These are phyloP conservation scores for Drosophila mettleri DNA, from an alignment of 2,888 invertebrate genomes.

Conservation along the genomic window DNA sequence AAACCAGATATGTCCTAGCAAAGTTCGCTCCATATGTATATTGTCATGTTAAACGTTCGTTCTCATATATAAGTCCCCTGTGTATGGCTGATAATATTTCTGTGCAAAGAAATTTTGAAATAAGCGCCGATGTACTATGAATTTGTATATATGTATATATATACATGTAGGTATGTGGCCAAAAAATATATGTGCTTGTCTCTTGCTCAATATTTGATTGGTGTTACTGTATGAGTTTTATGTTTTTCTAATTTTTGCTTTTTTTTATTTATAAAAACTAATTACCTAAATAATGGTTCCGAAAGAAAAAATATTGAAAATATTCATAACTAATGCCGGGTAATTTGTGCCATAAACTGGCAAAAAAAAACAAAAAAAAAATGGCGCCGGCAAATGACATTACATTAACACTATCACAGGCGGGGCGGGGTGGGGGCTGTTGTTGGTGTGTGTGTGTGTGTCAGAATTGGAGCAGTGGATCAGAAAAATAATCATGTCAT, in stretches of 20 bases:
- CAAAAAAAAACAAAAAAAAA: too few species aligned
- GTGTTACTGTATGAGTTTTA: background rate
- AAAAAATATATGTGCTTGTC: background rate
- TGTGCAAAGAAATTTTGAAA: background rate
- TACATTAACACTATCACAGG: conserved; percentile 80
- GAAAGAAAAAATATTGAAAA: conserved; percentile 53
- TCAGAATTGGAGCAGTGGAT: background rate
- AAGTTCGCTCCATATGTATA: conserved; percentile 2
- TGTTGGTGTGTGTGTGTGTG: background rate
- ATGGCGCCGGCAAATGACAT: conserved; percentile 40
- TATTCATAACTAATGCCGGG: conserved; percentile 36
- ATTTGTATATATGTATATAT: background rate
- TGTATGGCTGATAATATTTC: background rate
- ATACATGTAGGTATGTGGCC: background rate
- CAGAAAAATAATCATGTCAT: background rate
- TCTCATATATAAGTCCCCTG: too few species aligned
- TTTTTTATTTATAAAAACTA: conserved; percentile 25
- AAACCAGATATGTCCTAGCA: conserved; percentile 28
- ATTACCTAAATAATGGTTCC: conserved; percentile 49
- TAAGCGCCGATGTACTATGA: background rate
- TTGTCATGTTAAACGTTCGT: conserved; percentile 18
- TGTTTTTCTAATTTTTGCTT: background rate
- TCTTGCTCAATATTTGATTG: background rate
- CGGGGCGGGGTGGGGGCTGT: conserved; percentile 64
- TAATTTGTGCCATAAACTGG: conserved; percentile 23